These are phyloP conservation scores for Rhabdophis nuchalis DNA, from an alignment of 2,797 vertebrate genomes.

Conservation along the genomic window DNA sequence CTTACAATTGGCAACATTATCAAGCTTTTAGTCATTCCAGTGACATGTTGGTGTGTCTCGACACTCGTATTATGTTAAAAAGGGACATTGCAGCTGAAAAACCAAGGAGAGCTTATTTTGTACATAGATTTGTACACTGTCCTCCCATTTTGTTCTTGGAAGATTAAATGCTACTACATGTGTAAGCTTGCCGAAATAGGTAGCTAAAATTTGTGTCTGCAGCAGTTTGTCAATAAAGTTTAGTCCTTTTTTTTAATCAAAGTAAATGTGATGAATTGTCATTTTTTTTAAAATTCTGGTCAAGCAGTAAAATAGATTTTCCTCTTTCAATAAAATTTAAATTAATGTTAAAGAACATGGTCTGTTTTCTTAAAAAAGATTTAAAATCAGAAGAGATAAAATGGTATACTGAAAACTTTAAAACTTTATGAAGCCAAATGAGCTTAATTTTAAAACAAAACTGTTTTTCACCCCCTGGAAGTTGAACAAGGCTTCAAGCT, in stretches of 20 bases:
- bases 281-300: constrained; percentile 78
- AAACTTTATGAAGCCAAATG: not conserved
- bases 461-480: constrained; percentile 76
- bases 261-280: constrained; percentile 90
- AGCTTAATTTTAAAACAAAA: constrained; percentile 48
- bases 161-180: constrained; percentile 89
- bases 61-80: constrained; percentile 80
- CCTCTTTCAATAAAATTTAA: constrained; percentile 73
- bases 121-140: constrained; percentile 95
- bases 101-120: constrained; percentile 73
- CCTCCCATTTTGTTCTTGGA: constrained; percentile 88
- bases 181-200: constrained; percentile 99
- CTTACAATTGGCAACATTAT: constrained; percentile 40
- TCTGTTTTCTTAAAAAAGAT: constrained; percentile 62
- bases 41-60: constrained; percentile 69
- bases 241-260: constrained; percentile 97
- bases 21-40: constrained; percentile 46
- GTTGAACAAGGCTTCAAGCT: constrained; percentile 41
- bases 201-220: constrained; percentile 97
- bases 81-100: constrained; percentile 97
- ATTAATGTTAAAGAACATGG: constrained; percentile 84
- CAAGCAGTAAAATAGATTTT: constrained; percentile 85
- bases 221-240: constrained; percentile 99
- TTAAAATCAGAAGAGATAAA: constrained; percentile 67
- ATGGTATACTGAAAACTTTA: constrained; percentile 43